phyloP scores from a whole-genome alignment of 2,113 vertebrate species.

The Chitala chitala region DNA sequence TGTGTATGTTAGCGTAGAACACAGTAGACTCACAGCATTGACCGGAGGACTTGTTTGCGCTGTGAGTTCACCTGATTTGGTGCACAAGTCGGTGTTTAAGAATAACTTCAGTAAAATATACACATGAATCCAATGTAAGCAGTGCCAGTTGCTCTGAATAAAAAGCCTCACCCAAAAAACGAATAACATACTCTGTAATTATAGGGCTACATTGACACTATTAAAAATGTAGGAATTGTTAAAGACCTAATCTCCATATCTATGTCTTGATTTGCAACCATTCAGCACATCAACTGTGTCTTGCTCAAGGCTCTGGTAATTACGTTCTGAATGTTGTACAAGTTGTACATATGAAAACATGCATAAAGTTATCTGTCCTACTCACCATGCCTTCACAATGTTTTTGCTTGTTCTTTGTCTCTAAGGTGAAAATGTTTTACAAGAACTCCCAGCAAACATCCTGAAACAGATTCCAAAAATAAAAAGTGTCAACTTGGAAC shows the following conservation, averaged over 20 bases:
- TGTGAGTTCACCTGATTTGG: too few relatives aligned
- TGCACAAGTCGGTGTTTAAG: conserved; percentile 3
- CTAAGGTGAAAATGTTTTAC: conserved; percentile 60
- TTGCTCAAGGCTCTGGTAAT: not conserved
- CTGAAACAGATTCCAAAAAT: conserved; percentile 51
- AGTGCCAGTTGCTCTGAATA: not conserved
- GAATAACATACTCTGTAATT: not conserved
- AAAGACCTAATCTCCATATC: not conserved
- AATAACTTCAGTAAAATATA: not conserved
- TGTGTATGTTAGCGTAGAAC: not conserved
- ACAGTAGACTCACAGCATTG: too few relatives aligned
- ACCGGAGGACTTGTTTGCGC: too few relatives aligned
- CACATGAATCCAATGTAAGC: not conserved
- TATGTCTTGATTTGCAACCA: not conserved
- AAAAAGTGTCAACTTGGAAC: conserved; percentile 62
- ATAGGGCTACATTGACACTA: not conserved
- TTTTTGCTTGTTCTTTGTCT: conserved; percentile 21
- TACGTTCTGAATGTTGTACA: not conserved
- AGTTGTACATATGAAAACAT: not conserved
- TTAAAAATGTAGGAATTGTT: not conserved
- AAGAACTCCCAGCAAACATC: conserved; percentile 48
- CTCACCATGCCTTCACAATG: not conserved
- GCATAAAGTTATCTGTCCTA: not conserved
- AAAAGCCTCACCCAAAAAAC: not conserved
- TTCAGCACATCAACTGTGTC: not conserved